phyloP scores from a whole-genome alignment of 2,113 vertebrate species.

The Ailuropoda melanoleuca region DNA sequence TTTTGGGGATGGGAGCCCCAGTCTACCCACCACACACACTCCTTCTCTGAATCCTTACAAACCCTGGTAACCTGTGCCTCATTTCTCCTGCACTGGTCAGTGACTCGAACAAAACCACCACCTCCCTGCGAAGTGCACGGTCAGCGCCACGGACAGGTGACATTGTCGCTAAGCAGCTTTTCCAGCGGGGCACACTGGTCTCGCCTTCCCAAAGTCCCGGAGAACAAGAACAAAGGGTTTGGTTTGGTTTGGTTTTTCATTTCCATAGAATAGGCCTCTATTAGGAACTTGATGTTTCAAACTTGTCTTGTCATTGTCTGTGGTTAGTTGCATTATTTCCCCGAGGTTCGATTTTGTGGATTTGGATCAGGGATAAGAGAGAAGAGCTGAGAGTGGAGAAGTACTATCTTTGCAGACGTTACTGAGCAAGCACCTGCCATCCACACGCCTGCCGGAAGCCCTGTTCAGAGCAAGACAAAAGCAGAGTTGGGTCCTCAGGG shows the following conservation, averaged over 20 bases:
- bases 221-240: neutral
- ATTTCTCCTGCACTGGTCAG: fast-evolving
- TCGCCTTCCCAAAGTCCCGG: neutral
- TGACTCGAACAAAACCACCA: fast-evolving
- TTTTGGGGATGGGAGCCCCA: too few species aligned
- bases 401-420: neutral
- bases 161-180: fast-evolving
- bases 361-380: neutral
- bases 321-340: too few species aligned
- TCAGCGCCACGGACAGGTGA: fast-evolving
- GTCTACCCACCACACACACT: fast-evolving
- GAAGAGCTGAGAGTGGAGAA: neutral
- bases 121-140: fast-evolving
- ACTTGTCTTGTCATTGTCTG: too few species aligned
- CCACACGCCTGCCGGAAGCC: fast-evolving
- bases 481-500: neutral
- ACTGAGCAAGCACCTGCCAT: fast-evolving
- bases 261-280: neutral
- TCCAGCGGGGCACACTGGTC: neutral
- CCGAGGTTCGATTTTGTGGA: neutral
- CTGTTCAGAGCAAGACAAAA: fast-evolving
- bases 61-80: neutral
- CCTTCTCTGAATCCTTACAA: neutral
- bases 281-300: neutral
- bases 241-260: too few species aligned